Percentiles rank a stretch among this genome's conserved stretches.
phyloP scores from a whole-genome alignment of 2,797 vertebrate genomes.

The Sebastes oblongus region DNA sequence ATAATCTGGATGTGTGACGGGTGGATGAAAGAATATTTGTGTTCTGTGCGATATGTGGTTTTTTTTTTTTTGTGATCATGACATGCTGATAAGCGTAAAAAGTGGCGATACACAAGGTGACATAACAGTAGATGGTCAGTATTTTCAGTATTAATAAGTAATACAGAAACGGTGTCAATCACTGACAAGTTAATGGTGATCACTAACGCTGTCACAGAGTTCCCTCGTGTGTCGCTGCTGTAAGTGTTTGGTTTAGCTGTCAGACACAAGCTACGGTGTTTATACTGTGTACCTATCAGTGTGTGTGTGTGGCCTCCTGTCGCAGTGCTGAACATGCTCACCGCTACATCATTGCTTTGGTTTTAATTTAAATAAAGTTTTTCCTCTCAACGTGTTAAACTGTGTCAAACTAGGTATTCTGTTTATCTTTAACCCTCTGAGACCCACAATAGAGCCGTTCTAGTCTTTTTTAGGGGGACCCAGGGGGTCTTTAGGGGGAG shows the following conservation, averaged over 20 bases:
- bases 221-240: slow-evolving; percentile 32
- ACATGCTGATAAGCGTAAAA: slow-evolving; percentile 26
- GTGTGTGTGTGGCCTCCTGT: slow-evolving; percentile 27
- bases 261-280: slow-evolving; percentile 37
- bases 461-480: no score
- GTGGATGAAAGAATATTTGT: not conserved
- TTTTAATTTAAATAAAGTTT: slow-evolving; percentile 81
- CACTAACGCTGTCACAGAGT: not conserved
- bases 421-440: not conserved
- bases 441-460: no score
- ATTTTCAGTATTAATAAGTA: slow-evolving; percentile 35
- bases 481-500: no score
- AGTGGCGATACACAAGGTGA: slow-evolving; percentile 3
- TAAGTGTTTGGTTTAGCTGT: slow-evolving; percentile 51
- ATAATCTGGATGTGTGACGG: not conserved
- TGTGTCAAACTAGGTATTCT: not conserved
- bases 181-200: not conserved
- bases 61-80: slow-evolving; percentile 12
- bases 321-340: slow-evolving; percentile 36
- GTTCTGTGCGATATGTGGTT: not conserved
- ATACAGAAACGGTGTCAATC: not conserved
- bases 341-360: slow-evolving; percentile 59
- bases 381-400: slow-evolving; percentile 40
- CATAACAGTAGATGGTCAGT: not conserved
- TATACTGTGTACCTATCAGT: not conserved